A percentile compares a stretch with the other conserved stretches of the same genome.
Evolutionary conservation across 2,797 vertebrate genomes (phyloP).

Genomic region (Hypotaenidia philippensis): DNA sequence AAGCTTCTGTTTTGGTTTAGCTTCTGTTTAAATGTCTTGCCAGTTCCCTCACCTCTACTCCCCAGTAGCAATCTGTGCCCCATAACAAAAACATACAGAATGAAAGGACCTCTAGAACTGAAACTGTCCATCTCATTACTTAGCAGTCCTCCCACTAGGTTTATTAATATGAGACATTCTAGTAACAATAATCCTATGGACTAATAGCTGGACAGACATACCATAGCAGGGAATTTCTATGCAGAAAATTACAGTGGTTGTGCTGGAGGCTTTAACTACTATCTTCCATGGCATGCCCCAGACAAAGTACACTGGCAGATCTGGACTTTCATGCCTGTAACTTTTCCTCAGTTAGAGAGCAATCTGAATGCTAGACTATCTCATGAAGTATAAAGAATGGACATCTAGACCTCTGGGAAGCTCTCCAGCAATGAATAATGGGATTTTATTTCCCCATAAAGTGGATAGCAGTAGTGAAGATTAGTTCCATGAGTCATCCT

Average conservation of each 20-base stretch:
- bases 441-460: neutral
- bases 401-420: neutral
- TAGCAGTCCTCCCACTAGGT: neutral
- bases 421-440: neutral
- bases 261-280: too few species aligned
- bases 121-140: neutral
- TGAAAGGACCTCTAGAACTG: neutral
- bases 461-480: neutral
- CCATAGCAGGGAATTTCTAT: neutral
- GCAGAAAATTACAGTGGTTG: too few species aligned
- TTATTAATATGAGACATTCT: neutral
- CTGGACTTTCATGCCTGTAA: neutral
- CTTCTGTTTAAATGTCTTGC: neutral
- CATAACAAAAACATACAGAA: neutral
- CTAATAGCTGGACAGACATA: neutral
- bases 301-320: neutral
- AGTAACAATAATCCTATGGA: neutral
- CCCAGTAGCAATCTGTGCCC: neutral
- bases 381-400: neutral
- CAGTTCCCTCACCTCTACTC: neutral
- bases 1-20: neutral
- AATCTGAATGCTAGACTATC: neutral
- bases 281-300: neutral
- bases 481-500: neutral
- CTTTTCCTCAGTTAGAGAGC: too few species aligned